These are phyloP conservation scores for Flabesymbios commensalis DNA, from an alignment of 2,888 invertebrate species.

Conservation along the genomic window DNA sequence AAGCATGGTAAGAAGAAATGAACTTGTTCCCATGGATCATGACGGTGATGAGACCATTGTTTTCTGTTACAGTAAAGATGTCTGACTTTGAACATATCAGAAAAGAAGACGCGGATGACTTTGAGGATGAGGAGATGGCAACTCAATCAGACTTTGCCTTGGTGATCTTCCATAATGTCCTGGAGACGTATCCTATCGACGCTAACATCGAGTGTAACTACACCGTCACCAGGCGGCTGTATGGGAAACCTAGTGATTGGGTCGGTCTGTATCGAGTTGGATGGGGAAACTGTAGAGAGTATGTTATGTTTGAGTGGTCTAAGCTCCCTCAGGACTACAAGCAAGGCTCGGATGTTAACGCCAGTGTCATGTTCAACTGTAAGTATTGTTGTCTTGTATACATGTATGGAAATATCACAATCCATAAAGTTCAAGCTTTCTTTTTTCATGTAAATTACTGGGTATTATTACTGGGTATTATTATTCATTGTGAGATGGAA, in stretches of 20 bases:
- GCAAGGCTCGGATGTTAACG: constrained; percentile 40
- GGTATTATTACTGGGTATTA: too few relatives aligned
- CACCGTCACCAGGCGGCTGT: constrained; percentile 45
- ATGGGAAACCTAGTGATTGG: constrained; percentile 49
- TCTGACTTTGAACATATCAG: too few relatives aligned
- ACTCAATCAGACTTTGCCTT: neutral
- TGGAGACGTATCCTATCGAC: constrained; percentile 52
- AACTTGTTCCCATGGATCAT: too few relatives aligned
- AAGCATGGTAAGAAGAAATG: too few relatives aligned
- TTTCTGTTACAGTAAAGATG: too few relatives aligned
- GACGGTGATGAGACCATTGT: too few relatives aligned
- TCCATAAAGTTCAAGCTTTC: too few relatives aligned
- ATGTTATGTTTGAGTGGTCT: constrained; percentile 52
- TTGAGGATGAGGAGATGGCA: neutral
- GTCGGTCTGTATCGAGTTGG: constrained; percentile 58
- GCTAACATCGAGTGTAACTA: constrained; percentile 50
- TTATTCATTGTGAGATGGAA: too few relatives aligned
- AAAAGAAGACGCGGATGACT: neutral
- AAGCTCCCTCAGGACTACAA: constrained; percentile 41
- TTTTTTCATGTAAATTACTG: too few relatives aligned
- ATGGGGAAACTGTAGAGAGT: constrained; percentile 49
- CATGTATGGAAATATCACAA: too few relatives aligned
- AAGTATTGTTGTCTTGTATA: neutral
- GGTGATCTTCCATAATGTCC: constrained; percentile 53
- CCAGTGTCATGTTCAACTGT: constrained; percentile 48